Evolutionary conservation across 1,140 invertebrate species (phyloP).

Genomic region (Hormaphis cornu): DNA sequence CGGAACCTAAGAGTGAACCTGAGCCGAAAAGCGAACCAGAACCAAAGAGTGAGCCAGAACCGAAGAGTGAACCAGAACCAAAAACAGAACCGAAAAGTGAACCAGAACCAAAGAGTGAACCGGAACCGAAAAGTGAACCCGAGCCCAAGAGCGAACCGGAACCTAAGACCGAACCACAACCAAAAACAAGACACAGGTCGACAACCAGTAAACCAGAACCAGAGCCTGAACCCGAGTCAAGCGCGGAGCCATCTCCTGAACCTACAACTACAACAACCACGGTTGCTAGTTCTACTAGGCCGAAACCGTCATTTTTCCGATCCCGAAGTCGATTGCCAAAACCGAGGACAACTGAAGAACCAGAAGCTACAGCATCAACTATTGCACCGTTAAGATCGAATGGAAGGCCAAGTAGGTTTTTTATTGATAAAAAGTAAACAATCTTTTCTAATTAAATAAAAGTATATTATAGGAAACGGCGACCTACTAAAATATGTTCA

Average conservation of each 20-base stretch:
- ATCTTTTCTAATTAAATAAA: no score
- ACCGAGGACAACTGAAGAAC: constrained; percentile 4
- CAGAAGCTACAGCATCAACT: background rate
- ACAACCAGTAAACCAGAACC: constrained; percentile 36
- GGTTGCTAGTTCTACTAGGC: constrained; percentile 10
- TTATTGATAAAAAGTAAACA: no score
- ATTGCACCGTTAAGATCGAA: background rate
- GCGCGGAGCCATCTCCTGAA: constrained; percentile 45
- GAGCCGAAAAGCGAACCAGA: constrained; percentile 45
- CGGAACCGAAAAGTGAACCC: constrained; percentile 41
- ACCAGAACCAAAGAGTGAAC: constrained; percentile 43
- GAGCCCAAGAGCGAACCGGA: constrained; percentile 40
- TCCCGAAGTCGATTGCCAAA: background rate
- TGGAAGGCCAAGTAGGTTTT: constrained; percentile 1
- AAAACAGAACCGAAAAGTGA: constrained; percentile 40
- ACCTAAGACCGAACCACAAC: constrained; percentile 41
- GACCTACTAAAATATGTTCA: no score
- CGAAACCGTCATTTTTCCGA: constrained; percentile 23
- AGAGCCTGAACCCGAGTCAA: constrained; percentile 42
- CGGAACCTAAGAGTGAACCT: constrained; percentile 42
- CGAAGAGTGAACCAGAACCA: constrained; percentile 39
- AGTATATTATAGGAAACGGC: no score
- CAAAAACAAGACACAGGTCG: constrained; percentile 35
- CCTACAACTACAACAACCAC: constrained; percentile 35
- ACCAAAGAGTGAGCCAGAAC: constrained; percentile 41